These are phyloP conservation scores for Erythrocebus patas DNA, from an alignment of 2,113 vertebrate genomes.

Conservation along the genomic window DNA sequence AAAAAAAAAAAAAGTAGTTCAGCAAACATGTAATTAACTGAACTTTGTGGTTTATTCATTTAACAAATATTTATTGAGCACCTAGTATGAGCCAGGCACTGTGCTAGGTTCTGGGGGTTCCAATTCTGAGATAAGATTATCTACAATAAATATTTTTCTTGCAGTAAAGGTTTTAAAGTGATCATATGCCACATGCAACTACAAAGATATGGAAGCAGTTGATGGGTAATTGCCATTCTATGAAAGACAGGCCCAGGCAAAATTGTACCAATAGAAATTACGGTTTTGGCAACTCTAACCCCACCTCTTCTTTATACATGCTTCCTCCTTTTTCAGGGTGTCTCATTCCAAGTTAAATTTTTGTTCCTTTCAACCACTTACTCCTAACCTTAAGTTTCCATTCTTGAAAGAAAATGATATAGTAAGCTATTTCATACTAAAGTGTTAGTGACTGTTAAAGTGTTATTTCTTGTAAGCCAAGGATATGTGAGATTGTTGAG, in stretches of 20 bases:
- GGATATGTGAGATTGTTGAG: not conserved
- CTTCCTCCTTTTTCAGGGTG: not conserved
- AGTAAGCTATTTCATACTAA: not conserved
- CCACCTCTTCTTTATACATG: not conserved
- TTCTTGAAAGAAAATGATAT: not conserved
- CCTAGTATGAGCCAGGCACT: constrained; percentile 65
- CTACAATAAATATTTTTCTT: constrained; percentile 19
- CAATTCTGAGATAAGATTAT: constrained; percentile 2
- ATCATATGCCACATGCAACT: constrained; percentile 45
- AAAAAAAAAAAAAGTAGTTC: constrained; percentile 56
- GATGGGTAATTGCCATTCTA: not conserved
- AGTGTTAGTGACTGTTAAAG: not conserved
- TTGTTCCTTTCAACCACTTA: not conserved
- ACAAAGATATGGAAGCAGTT: not conserved
- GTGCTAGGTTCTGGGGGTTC: constrained; percentile 43
- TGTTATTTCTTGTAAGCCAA: constrained; percentile 10
- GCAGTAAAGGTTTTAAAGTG: constrained; percentile 25
- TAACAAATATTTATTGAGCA: constrained; percentile 61
- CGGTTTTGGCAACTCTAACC: not conserved
- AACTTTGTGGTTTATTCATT: constrained; percentile 58
- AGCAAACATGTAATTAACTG: constrained; percentile 72
- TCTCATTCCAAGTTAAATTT: not conserved
- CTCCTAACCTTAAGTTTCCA: not conserved
- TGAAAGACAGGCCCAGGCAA: constrained; percentile 1
- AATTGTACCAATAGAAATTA: not conserved